Conservation (phyloP, 2,888 invertebrate genomes). For the Gastracanthus pulcherrimus region DNA sequence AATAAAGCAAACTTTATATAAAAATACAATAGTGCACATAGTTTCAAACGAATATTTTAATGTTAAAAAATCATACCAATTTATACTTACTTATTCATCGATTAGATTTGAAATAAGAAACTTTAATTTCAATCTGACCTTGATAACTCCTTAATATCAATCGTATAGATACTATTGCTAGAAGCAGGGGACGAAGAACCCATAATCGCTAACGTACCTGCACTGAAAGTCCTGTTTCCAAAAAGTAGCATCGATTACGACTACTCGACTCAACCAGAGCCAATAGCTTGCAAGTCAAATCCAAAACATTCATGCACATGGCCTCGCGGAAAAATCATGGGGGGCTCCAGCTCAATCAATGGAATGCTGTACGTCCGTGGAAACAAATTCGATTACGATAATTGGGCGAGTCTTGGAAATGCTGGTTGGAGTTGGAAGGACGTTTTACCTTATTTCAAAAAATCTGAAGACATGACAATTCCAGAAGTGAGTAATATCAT, state of each 20-base stretch:
- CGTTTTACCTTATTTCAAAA: slow-evolving; percentile 77
- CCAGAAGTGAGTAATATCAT: slow-evolving; percentile 67
- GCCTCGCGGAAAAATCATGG: slow-evolving; percentile 78
- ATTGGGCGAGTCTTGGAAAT: slow-evolving; percentile 71
- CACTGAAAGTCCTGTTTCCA: slow-evolving; percentile 79
- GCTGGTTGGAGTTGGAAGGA: slow-evolving; percentile 76
- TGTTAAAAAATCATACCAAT: too few species aligned
- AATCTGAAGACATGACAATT: slow-evolving; percentile 59
- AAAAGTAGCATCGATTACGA: slow-evolving; percentile 14
- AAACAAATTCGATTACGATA: slow-evolving; percentile 20
- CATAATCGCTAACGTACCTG: slow-evolving; percentile 82
- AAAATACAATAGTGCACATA: too few species aligned
- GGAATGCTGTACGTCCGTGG: slow-evolving; percentile 29
- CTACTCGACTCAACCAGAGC: slow-evolving; percentile 12
- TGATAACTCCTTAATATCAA: slow-evolving; percentile 52
- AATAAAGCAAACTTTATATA: not conserved
- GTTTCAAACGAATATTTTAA: too few species aligned
- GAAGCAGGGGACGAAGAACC: slow-evolving; percentile 84
- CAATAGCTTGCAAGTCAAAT: slow-evolving; percentile 54
- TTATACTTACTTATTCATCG: too few species aligned
- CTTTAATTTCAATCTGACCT: too few species aligned
- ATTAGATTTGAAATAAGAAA: too few species aligned
- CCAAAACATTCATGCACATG: slow-evolving; percentile 81
- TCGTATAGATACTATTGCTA: slow-evolving; percentile 79
- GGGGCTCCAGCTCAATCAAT: slow-evolving; percentile 37